A percentile compares a stretch with the other conserved stretches of the same genome.
phyloP scores from a whole-genome alignment of 2,888 invertebrate species.

The Platycnemis pennipes region DNA sequence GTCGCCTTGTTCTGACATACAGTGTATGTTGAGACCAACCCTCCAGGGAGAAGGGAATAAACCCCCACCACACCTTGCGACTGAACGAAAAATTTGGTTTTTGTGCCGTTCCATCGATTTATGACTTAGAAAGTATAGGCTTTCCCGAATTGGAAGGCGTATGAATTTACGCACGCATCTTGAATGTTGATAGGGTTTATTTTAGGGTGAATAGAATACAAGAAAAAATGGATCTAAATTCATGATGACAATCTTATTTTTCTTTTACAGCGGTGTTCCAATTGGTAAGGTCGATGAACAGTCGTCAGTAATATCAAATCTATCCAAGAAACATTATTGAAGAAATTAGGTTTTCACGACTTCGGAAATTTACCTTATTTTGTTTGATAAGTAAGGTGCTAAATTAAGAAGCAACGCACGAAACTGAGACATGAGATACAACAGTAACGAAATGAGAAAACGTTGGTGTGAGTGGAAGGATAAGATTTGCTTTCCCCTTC shows the following conservation, averaged over 20 bases:
- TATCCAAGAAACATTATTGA: too few relatives aligned
- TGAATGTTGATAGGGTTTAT: background rate
- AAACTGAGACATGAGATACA: too few relatives aligned
- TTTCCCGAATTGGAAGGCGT: background rate
- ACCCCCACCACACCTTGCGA: background rate
- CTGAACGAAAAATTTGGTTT: background rate
- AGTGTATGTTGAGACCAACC: slow-evolving; percentile 1
- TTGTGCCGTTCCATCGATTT: background rate
- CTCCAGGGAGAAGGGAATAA: background rate
- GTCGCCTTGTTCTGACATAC: background rate
- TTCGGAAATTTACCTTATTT: too few relatives aligned
- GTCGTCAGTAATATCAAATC: too few relatives aligned
- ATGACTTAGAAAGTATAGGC: background rate
- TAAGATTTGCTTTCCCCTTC: too few relatives aligned
- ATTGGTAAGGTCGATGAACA: too few relatives aligned
- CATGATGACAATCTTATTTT: background rate
- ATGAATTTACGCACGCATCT: background rate
- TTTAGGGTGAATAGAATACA: background rate
- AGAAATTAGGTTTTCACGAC: too few relatives aligned
- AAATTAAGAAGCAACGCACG: too few relatives aligned
- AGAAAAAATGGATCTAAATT: background rate
- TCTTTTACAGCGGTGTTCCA: too few relatives aligned
- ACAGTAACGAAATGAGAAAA: too few relatives aligned
- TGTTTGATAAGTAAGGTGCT: too few relatives aligned
- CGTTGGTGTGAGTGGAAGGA: too few relatives aligned